phyloP scores from a whole-genome alignment of 2,113 vertebrate genomes.

The Carlito syrichta region DNA sequence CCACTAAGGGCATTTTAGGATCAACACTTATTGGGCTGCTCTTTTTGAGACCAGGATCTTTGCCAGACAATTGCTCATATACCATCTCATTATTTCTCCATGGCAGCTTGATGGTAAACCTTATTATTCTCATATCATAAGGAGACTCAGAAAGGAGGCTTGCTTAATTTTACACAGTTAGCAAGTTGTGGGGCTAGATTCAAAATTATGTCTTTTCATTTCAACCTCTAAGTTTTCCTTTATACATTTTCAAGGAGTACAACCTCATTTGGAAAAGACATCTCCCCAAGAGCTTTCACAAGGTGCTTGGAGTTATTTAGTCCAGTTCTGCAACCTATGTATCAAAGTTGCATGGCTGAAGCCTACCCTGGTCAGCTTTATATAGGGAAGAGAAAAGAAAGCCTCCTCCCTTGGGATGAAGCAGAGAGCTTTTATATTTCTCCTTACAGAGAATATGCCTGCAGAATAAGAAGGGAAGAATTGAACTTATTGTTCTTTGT shows the following conservation, averaged over 20 bases:
- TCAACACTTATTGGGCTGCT: background rate
- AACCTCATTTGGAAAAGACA: background rate
- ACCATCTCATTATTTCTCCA: slow-evolving; percentile 22
- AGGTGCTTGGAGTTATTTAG: background rate
- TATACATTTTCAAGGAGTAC: background rate
- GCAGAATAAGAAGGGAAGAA: background rate
- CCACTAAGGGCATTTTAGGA: background rate
- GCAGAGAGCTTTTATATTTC: background rate
- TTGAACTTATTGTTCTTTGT: background rate
- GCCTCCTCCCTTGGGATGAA: background rate
- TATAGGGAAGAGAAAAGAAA: background rate
- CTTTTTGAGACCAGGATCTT: background rate
- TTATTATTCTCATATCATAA: slow-evolving; percentile 28
- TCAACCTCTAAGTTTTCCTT: background rate
- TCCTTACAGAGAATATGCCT: background rate
- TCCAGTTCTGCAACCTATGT: background rate
- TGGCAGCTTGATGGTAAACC: background rate
- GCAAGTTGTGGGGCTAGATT: background rate
- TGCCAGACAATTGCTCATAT: slow-evolving; percentile 1
- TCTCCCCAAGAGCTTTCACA: background rate
- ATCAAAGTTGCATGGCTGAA: slow-evolving; percentile 17
- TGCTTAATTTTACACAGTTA: background rate
- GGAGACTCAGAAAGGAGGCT: background rate
- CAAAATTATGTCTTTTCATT: slow-evolving; percentile 3
- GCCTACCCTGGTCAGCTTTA: background rate